A percentile compares a stretch with the other conserved stretches of the same genome.
These are phyloP conservation scores for Pollicipes pollicipes DNA, from an alignment of 1,140 invertebrate genomes.

Conservation along the genomic window DNA sequence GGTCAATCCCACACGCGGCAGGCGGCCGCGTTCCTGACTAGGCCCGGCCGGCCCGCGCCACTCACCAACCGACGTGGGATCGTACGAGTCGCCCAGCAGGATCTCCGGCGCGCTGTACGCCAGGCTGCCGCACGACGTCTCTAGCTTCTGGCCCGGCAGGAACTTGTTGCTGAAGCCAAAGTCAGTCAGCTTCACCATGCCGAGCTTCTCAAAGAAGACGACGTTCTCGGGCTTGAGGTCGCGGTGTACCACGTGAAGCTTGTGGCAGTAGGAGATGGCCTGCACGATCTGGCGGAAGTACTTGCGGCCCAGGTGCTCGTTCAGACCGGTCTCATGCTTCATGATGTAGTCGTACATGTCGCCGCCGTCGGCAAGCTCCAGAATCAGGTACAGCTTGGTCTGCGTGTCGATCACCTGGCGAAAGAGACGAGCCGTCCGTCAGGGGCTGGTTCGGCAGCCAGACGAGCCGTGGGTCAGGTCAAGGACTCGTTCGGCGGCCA, in stretches of 20 bases:
- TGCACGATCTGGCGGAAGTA: slow-evolving; percentile 79
- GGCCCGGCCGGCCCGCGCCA: too few species aligned
- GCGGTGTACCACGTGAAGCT: slow-evolving; percentile 76
- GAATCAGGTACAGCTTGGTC: slow-evolving; percentile 83
- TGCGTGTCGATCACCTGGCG: slow-evolving; percentile 81
- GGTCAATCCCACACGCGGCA: too few species aligned
- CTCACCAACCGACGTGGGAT: slow-evolving; percentile 79
- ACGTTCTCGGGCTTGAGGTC: slow-evolving; percentile 99
- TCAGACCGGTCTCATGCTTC: slow-evolving; percentile 43
- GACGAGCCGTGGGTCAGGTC: too few species aligned
- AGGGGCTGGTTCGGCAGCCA: too few species aligned
- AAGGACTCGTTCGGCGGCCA: too few species aligned
- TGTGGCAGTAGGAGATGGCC: slow-evolving; percentile 96
- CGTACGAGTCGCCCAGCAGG: slow-evolving; percentile 82
- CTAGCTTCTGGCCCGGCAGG: slow-evolving; percentile 87
- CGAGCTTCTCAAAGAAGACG: slow-evolving; percentile 93
- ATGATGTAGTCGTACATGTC: slow-evolving; percentile 99
- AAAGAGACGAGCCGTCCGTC: background rate
- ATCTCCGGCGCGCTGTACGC: slow-evolving; percentile 99
- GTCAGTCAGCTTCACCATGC: slow-evolving; percentile 94
- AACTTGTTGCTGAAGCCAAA: slow-evolving; percentile 97
- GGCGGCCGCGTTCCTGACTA: too few species aligned
- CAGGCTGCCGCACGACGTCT: slow-evolving; percentile 96
- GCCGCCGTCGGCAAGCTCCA: slow-evolving; percentile 95
- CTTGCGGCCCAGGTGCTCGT: slow-evolving; percentile 56